A percentile compares a stretch with the other conserved stretches of the same genome.
Conservation (phyloP, 2,113 vertebrate genomes). For the Vanacampus margaritifer region DNA sequence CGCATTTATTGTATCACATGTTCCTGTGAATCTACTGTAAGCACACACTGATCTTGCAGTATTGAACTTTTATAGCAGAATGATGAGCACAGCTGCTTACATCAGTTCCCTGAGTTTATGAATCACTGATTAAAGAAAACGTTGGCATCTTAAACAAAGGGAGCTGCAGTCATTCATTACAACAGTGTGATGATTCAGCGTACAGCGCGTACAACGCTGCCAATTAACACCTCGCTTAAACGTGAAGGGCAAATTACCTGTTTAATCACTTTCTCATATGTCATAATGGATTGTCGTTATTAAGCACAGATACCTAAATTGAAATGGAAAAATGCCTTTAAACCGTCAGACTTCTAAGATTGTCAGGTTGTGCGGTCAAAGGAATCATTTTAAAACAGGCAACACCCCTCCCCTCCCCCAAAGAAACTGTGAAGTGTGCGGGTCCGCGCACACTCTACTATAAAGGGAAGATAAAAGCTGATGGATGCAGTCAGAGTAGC, state of each 20-base stretch:
- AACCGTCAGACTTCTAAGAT: conserved; percentile 1
- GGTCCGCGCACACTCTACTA: no score
- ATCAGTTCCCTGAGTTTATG: conserved; percentile 11
- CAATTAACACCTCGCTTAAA: conserved; percentile 12
- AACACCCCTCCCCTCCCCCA: no score
- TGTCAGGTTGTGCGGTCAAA: no score
- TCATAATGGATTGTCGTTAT: neutral
- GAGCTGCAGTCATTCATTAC: neutral
- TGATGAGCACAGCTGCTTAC: neutral
- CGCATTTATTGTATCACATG: neutral
- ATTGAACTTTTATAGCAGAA: neutral
- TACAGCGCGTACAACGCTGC: conserved; percentile 4
- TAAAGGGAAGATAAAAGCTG: no score
- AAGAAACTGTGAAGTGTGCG: no score
- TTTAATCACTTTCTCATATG: neutral
- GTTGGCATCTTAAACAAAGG: neutral
- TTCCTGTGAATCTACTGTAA: neutral
- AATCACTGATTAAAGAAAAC: conserved; percentile 15
- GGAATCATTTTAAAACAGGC: no score
- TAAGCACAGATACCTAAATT: neutral
- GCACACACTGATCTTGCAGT: neutral
- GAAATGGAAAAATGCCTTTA: neutral
- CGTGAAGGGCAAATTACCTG: neutral
- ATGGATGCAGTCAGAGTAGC: no score
- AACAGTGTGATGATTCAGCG: neutral